A percentile compares a stretch with the other conserved stretches of the same genome.
Conservation (phyloP, 2,113 vertebrate genomes). For the Cepphus grylle region DNA sequence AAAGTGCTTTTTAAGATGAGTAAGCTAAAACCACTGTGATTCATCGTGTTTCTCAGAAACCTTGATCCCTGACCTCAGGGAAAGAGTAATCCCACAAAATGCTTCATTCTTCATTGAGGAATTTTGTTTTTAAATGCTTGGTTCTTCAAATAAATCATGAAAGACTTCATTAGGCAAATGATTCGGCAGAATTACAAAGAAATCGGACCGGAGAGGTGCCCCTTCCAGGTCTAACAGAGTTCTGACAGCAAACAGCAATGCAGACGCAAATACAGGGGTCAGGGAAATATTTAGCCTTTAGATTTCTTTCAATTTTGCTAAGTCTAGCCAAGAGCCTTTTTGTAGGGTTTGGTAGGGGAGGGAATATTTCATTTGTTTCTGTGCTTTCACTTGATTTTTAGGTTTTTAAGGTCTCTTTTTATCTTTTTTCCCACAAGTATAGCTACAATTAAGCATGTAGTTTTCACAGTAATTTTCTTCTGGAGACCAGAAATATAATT, state of each 20-base stretch:
- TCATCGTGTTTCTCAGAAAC: conserved; percentile 35
- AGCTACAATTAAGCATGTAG: neutral
- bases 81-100: conserved; percentile 6
- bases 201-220: neutral
- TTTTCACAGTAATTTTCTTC: neutral
- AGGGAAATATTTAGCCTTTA: neutral
- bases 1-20: neutral
- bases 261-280: neutral
- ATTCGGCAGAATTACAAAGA: neutral
- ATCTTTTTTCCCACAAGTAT: neutral
- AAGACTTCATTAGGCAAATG: neutral
- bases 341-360: no score
- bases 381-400: neutral
- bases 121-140: neutral
- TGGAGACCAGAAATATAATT: neutral
- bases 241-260: neutral
- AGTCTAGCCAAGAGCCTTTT: neutral
- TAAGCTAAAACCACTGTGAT: conserved; percentile 31
- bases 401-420: neutral
- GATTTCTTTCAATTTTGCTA: neutral
- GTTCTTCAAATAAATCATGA: neutral
- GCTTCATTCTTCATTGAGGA: conserved; percentile 21
- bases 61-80: conserved; percentile 33
- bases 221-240: neutral
- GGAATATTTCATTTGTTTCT: neutral